Base-by-base conservation (phyloP, 2,888 invertebrate species). In the Osmoderma eremita region DNA sequence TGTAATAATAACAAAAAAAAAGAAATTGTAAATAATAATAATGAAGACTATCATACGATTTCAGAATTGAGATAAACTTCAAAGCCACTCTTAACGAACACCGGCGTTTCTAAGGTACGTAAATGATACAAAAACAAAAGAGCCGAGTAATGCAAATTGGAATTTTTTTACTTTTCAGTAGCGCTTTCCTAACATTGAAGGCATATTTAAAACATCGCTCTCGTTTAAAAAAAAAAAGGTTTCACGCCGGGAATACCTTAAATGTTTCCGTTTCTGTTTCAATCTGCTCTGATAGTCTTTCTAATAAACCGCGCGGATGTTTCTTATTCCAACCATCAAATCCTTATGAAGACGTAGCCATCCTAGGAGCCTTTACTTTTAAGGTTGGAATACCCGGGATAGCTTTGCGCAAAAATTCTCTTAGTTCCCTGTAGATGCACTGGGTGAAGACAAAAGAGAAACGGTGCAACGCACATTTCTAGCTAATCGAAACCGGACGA, bases 291-390 rank as follows among this genome's bases (percentile, higher is more conserved):
- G 45, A n/a, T n/a, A n/a, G 18, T 45, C 45, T 42, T 61, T 61
- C 45, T 45, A 18, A 61, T 61, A 61, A 30, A 15, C 30, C 30
- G 42, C 15, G 17, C 13, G 10, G n/a, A n/a, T 10, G 30, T 24
- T 45, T 45, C 30, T 30, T 30, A 30, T 30, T 30, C 6, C 45
- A 18, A 18, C 58, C 45, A 45, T 61, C 58, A 61, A 45, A 15
- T 61, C 58, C 58, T 61, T 61, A 61, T 61, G 58, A 61, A 61
- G 58, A 45, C 41, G 58, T 61, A 45, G 30, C 45, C 30, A 53
- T 61, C 30, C 45, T 61, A 24, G 58, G 24, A 24, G 45, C 45
- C 30, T 61, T 48, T 61, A 45, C 58, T 30, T 61, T 61, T 45
- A 61, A 45, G 17, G 45, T 20, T 15, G 18, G 30, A 61, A 61